Percentiles rank a stretch among this genome's conserved stretches.
Conservation (phyloP, 2,113 vertebrate species). For the Herpetotheres cachinnans region DNA sequence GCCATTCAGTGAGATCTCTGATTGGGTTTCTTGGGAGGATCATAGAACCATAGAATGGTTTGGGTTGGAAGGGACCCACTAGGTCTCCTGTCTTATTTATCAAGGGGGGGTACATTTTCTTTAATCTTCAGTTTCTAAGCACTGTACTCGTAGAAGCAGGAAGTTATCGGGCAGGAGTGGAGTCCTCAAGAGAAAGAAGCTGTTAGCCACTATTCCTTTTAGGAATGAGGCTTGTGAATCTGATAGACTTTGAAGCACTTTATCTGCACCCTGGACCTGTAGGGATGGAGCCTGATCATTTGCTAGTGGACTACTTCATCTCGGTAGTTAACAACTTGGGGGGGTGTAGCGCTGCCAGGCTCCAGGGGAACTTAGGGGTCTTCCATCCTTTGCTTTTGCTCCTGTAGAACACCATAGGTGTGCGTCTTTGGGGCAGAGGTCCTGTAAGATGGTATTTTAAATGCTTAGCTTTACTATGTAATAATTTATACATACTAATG, state of each 20-base stretch:
- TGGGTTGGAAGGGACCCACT: neutral
- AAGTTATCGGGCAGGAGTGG: neutral
- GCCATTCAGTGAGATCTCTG: neutral
- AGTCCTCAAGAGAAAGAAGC: neutral
- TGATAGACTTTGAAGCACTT: neutral
- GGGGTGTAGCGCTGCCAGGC: neutral
- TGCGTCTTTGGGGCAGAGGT: neutral
- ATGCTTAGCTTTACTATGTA: neutral
- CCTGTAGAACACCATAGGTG: neutral
- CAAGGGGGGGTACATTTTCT: neutral
- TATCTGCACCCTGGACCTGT: too few species aligned
- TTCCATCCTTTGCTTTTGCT: neutral
- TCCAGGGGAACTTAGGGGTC: neutral
- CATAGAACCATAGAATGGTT: neutral
- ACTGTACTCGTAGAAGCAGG: rapidly evolving
- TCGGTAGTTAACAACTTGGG: neutral
- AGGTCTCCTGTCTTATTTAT: neutral
- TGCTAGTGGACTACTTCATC: neutral
- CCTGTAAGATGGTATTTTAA: neutral
- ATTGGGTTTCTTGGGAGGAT: neutral
- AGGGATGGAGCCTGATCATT: neutral
- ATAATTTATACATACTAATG: neutral
- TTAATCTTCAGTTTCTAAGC: neutral
- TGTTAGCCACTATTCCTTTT: neutral
- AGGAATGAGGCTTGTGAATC: neutral